Percentiles rank a stretch among this genome's conserved stretches.
Conservation (phyloP, 2,888 invertebrate genomes). For the Aplocera efformata region DNA sequence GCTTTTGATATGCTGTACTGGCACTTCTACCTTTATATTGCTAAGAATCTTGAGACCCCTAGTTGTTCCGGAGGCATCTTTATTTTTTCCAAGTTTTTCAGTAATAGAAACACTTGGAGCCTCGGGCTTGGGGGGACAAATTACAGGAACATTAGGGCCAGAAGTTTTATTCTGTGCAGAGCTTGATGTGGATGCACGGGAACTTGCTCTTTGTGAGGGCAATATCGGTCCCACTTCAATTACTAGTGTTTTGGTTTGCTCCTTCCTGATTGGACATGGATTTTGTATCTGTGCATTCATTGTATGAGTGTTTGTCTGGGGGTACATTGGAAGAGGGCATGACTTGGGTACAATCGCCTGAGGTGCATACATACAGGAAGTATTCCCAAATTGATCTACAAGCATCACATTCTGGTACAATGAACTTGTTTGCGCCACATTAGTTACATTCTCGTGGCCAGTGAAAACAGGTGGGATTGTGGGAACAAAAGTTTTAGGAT, state of each 20-base stretch:
- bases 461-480: constrained; percentile 58
- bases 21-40: constrained; percentile 77
- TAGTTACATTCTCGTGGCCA: constrained; percentile 57
- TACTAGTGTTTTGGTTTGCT: constrained; percentile 58
- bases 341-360: constrained; percentile 55
- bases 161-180: constrained; percentile 10
- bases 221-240: constrained; percentile 68
- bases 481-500: constrained; percentile 66
- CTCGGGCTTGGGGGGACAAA: constrained; percentile 22
- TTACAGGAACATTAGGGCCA: constrained; percentile 11
- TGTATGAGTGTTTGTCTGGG: constrained; percentile 37
- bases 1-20: constrained; percentile 69
- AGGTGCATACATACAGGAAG: constrained; percentile 69
- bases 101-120: constrained; percentile 25
- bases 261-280: constrained; percentile 40
- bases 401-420: constrained; percentile 76
- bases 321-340: constrained; percentile 47
- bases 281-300: constrained; percentile 42
- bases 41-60: constrained; percentile 76
- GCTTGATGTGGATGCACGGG: constrained; percentile 17
- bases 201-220: constrained; percentile 29
- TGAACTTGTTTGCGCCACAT: constrained; percentile 60
- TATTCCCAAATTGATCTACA: constrained; percentile 68
- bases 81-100: constrained; percentile 32
- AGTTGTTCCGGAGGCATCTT: constrained; percentile 47